Evolutionary conservation across 2,797 vertebrate species (phyloP), one percentile per base, ranked within the genome.

Genomic region (Myotis pilosus): DNA sequence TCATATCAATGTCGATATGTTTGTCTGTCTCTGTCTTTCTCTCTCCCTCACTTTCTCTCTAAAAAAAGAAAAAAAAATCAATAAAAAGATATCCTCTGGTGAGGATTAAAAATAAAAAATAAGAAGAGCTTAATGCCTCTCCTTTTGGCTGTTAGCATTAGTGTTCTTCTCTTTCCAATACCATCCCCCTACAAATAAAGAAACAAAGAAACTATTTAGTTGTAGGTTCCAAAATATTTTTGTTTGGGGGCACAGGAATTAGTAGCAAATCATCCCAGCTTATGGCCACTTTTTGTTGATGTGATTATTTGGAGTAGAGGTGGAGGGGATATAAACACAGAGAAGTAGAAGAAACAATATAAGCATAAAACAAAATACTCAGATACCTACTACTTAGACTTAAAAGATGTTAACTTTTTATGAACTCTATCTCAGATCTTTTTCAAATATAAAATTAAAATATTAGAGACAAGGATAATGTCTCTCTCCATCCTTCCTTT

Each of bases 381-480:
- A 62, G 5, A 66, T 19, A 51, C 3, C 47, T 66, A 12, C 62
- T 44, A 74, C 15, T 41, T 51, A 69, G 69, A 60, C 51, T 62
- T 49, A 28, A 64, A 83, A 47, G 47, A 41, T 38, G 25, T 53
- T 69, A 89, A 69, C 8, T n/a, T 66, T 57, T 91, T 62, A 86
- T 64, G 22, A 86, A 91, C 51, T 53, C 23, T n/a, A 92, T 41
- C 53, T 91, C 64, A 74, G n/a, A 68, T 57, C 25, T 83, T 79
- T 85, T 82, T 74, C 87, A 94, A 86, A 81, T 30, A 79, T 41
- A 38, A 85, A 92, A 76, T 15, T 30, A 76, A 79, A 86, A 62
- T 41, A 30, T 68, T 44, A 85, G 22, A 86, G 62, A 41, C 8
- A 64, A 57, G 22, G 15, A 9, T 36, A 17, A 66, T 28, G 7